Evolutionary conservation across 92 coral and sea anemone genomes (phyloP).

Genomic region (Palythoa grandis): DNA sequence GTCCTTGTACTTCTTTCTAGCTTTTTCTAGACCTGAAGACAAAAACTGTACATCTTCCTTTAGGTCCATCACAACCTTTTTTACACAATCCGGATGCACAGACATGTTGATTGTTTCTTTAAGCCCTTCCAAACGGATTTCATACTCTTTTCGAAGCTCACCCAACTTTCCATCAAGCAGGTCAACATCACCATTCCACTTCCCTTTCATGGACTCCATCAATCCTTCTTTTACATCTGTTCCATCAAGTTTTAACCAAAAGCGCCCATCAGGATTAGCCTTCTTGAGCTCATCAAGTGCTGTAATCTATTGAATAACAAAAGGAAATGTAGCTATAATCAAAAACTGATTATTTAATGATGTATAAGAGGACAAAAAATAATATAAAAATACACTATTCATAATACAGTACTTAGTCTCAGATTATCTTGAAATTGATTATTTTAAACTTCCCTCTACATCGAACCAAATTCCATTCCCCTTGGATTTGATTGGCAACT

Average conservation of each 20-base stretch:
- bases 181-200: conserved; percentile 21
- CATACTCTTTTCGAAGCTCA: neutral
- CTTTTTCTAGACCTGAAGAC: conserved; percentile 12
- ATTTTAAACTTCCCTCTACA: no score
- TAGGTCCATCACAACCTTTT: neutral
- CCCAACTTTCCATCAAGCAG: neutral
- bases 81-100: neutral
- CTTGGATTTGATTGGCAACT: no score
- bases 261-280: neutral
- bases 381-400: no score
- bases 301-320: neutral
- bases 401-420: no score
- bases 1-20: conserved; percentile 13
- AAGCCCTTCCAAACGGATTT: no score
- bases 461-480: no score
- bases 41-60: conserved; percentile 21
- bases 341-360: no score
- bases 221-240: neutral
- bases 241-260: conserved; percentile 1
- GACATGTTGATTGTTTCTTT: neutral
- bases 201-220: neutral
- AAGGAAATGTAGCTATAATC: no score
- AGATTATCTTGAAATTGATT: no score
- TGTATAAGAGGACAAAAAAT: no score
- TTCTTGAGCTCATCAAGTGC: conserved; percentile 7